Evolutionary conservation across 1,140 invertebrate species (phyloP).

Genomic region (Zaprionus camerounensis): DNA sequence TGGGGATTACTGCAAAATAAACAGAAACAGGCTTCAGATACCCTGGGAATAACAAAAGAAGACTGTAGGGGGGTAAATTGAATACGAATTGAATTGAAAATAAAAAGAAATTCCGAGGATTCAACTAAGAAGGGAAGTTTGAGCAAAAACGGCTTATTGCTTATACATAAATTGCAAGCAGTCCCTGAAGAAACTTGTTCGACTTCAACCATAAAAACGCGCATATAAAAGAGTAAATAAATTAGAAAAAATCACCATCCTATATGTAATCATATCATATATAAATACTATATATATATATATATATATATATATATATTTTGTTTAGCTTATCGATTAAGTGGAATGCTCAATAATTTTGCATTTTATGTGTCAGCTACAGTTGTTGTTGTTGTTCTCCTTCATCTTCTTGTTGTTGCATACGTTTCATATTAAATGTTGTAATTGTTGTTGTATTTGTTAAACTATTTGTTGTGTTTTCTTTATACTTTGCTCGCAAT

Average conservation of each 20-base stretch:
- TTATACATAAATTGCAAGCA: constrained; percentile 78
- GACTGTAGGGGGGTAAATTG: not conserved
- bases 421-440: constrained; percentile 57
- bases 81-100: constrained; percentile 1
- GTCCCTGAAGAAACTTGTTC: constrained; percentile 74
- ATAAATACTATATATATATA: constrained; percentile 8
- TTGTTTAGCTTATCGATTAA: constrained; percentile 45
- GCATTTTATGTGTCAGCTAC: constrained; percentile 52
- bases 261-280: constrained; percentile 33
- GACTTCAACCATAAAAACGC: constrained; percentile 67
- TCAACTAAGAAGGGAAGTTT: constrained; percentile 29
- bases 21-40: constrained; percentile 21
- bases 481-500: constrained; percentile 18
- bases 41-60: constrained; percentile 10
- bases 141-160: constrained; percentile 78
- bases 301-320: constrained; percentile 7
- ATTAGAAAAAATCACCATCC: constrained; percentile 65
- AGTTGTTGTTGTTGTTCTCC: constrained; percentile 31
- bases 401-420: constrained; percentile 38
- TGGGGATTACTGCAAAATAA: constrained; percentile 63
- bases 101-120: not conserved
- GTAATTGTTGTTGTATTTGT: constrained; percentile 33
- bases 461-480: constrained; percentile 18
- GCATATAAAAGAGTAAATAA: constrained; percentile 75
- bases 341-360: constrained; percentile 49